phyloP scores from a whole-genome alignment of 2,797 vertebrate genomes.

The Chelon auratus region DNA sequence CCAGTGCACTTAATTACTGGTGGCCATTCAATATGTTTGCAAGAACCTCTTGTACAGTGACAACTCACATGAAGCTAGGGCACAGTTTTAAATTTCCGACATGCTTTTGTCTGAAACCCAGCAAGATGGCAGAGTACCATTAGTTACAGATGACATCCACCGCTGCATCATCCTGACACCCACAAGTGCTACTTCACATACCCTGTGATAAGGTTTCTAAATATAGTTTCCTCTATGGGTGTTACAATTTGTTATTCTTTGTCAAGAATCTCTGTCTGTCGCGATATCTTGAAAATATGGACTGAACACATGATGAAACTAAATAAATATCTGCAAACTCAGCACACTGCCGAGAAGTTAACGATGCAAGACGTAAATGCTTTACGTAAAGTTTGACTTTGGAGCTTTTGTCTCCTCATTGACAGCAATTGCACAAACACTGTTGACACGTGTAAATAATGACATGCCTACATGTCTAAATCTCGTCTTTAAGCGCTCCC shows the following conservation, averaged over 20 bases:
- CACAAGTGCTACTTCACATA: constrained; percentile 23
- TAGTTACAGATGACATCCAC: background rate
- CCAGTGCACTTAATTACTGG: constrained; percentile 65
- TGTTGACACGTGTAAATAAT: too few relatives aligned
- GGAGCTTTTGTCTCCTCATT: too few relatives aligned
- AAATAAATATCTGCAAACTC: background rate
- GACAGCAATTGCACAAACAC: too few relatives aligned
- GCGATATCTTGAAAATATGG: constrained; percentile 8
- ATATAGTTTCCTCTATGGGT: constrained; percentile 3
- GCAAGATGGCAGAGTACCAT: constrained; percentile 1
- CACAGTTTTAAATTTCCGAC: constrained; percentile 13
- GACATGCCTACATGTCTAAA: too few relatives aligned
- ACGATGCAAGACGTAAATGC: constrained; percentile 12
- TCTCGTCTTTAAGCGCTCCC: too few relatives aligned
- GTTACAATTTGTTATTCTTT: background rate
- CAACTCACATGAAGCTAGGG: constrained; percentile 1
- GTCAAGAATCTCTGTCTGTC: background rate
- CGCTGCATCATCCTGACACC: constrained; percentile 1
- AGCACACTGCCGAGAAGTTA: constrained; percentile 16
- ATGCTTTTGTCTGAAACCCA: constrained; percentile 1
- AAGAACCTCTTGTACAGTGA: constrained; percentile 26
- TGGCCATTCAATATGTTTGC: constrained; percentile 48
- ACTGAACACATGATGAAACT: constrained; percentile 8
- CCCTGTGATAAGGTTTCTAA: constrained; percentile 29
- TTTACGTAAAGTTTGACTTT: background rate